Base-by-base conservation (phyloP, 92 coral and sea anemone species). In the Virgularia gustaviana region DNA sequence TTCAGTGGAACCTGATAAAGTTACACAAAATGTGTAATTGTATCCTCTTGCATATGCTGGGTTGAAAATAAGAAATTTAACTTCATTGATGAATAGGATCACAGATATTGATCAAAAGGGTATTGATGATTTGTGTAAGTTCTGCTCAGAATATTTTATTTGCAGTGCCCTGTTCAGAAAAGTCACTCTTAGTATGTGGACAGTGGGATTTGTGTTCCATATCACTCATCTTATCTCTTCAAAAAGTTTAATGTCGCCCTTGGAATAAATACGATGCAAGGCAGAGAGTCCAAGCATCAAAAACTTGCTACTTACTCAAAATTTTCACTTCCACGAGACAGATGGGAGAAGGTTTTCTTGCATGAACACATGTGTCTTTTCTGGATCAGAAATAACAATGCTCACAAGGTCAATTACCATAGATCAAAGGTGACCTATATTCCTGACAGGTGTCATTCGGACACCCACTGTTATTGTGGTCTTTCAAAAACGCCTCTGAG, bases 171-270 rank as follows among this genome's bases (percentile, higher is more conserved):
- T 80, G 72, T 85, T 67, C 70, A 70, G 58, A 73, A 71, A 75
- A 47, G 72, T 83, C 32, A 85, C 86, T 56, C 66, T 81, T 38
- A 81, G 86, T 75, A 81, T 81, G 83, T 85, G 86, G 86, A 66
- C 89, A 85, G 79, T 85, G 78, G 85, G 89, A 74, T 74, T 70
- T 80, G 85, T 85, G 89, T 75, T 65, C 86, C 89, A 64, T 81
- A 80, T 60, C 89, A 85, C 58, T 56, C 86, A 45, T 63, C 64
- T 72, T 73, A 62, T 42, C 82, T 85, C 55, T 75, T 85, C 74
- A 52, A 71, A 35, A 73, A 81, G 72, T 78, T 85, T 62, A 67
- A 73, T 57, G 76, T 74, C 47, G 89, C 79, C 52, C 88, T 81
- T 29, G 82, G 86, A 55, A 81, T 81, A 75, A 76, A 81, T 58